phyloP scores from a whole-genome alignment of 64 coral and sea anemone species.

The Trachythela sp. region DNA sequence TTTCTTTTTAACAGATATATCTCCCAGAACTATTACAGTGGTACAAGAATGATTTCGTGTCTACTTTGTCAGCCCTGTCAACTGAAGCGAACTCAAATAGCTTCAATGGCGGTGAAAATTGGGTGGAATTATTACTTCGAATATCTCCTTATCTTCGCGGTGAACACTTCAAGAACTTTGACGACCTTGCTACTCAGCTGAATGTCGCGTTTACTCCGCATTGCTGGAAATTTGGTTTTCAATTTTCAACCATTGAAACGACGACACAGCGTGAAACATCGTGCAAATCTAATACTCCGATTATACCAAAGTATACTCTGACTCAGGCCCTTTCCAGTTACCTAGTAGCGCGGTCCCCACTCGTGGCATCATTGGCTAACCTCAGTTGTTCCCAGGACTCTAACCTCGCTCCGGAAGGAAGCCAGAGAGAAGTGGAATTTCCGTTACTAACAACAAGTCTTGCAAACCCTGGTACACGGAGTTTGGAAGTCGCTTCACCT shows the following conservation, averaged over 20 bases:
- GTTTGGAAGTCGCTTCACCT: constrained; percentile 26
- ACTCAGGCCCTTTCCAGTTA: constrained; percentile 63
- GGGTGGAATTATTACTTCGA: not conserved
- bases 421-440: not conserved
- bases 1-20: constrained; percentile 38
- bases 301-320: constrained; percentile 39
- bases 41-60: constrained; percentile 80
- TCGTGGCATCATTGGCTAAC: constrained; percentile 60
- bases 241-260: constrained; percentile 34
- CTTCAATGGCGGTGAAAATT: not conserved
- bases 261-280: not conserved
- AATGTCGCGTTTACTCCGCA: constrained; percentile 64
- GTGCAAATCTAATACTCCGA: not conserved
- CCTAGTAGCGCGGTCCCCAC: constrained; percentile 59
- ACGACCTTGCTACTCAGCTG: constrained; percentile 39
- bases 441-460: not conserved
- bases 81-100: not conserved
- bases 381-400: constrained; percentile 53
- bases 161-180: not conserved
- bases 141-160: constrained; percentile 21
- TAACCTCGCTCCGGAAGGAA: not conserved
- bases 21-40: constrained; percentile 78
- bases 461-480: not conserved
- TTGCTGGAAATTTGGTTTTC: constrained; percentile 83
- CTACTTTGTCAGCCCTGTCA: not conserved